A percentile compares a stretch with the other conserved stretches of the same genome.
Conservation (phyloP, 1,140 invertebrate species). For the Propsilocerus akamusi region DNA sequence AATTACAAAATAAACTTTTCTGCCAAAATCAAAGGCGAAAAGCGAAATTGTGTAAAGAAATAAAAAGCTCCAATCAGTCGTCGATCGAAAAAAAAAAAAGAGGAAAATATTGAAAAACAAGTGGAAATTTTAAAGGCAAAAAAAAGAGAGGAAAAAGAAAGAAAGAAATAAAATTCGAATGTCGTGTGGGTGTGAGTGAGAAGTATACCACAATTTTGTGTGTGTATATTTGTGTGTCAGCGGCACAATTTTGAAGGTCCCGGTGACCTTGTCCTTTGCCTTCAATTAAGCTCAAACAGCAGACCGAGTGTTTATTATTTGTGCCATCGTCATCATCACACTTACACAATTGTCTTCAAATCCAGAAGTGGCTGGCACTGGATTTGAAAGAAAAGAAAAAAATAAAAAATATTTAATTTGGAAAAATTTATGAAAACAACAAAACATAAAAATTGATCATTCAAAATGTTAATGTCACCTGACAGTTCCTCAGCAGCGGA, state of each 20-base stretch:
- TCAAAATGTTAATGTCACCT: constrained; percentile 24
- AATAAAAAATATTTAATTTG: not conserved
- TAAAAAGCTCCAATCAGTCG: no score
- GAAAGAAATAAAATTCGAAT: no score
- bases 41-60: no score
- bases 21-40: no score
- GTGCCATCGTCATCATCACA: no score
- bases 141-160: no score
- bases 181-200: no score
- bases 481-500: constrained; percentile 16
- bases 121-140: not conserved
- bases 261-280: not conserved
- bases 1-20: no score
- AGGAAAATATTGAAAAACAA: not conserved
- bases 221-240: no score
- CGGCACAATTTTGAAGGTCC: no score
- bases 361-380: not conserved
- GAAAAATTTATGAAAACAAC: not conserved
- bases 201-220: no score
- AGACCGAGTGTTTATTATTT: no score
- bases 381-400: not conserved
- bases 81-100: not conserved
- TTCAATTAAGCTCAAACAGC: not conserved
- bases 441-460: not conserved
- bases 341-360: not conserved